phyloP scores from a whole-genome alignment of 2,113 vertebrate species.

The Plecotus auritus region DNA sequence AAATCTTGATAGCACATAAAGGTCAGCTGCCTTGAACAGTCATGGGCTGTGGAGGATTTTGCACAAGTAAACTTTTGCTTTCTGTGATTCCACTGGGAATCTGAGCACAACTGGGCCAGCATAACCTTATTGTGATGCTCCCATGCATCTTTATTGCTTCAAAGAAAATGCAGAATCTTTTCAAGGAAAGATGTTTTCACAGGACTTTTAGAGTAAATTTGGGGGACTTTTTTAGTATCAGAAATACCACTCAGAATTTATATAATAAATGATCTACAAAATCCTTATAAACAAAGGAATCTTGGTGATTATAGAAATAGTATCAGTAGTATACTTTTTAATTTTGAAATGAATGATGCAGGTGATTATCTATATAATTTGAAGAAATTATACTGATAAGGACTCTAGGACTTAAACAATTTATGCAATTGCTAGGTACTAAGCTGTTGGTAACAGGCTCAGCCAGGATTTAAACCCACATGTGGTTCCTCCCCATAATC shows the following conservation, averaged over 20 bases:
- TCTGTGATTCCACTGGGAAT: not conserved
- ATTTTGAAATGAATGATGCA: not conserved
- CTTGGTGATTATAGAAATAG: not conserved
- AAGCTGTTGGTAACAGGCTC: not conserved
- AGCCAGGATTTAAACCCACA: not conserved
- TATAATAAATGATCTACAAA: not conserved
- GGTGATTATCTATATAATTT: not conserved
- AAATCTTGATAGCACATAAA: not conserved
- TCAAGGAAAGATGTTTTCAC: slow-evolving; percentile 1
- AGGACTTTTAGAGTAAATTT: not conserved
- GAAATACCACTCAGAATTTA: not conserved
- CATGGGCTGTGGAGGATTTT: not conserved
- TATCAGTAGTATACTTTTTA: not conserved
- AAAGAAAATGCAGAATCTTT: not conserved
- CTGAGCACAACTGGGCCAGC: not conserved
- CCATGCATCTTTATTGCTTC: not conserved
- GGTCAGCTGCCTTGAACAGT: not conserved
- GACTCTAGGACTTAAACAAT: not conserved
- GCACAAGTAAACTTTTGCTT: not conserved
- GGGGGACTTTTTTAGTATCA: not conserved
- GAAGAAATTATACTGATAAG: not conserved
- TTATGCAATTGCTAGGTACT: not conserved
- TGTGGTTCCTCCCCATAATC: not conserved
- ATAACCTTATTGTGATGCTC: not conserved
- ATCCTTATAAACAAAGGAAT: not conserved